A percentile compares a stretch with the other conserved stretches of the same genome.
Evolutionary conservation across 2,797 vertebrate species (phyloP).

Genomic region (Oryzias sinensis): DNA sequence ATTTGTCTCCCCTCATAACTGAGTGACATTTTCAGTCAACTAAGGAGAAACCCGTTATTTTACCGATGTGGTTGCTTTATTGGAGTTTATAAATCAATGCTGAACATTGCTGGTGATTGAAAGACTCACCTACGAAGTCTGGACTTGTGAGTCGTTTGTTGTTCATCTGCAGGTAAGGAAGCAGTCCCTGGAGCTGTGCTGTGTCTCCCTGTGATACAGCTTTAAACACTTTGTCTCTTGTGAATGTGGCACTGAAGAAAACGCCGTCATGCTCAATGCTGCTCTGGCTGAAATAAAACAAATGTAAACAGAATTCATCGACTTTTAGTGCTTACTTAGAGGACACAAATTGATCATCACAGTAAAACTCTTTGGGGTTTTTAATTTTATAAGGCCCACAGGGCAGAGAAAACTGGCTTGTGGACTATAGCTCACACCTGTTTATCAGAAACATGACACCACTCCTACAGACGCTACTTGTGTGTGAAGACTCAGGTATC

Average conservation of each 20-base stretch:
- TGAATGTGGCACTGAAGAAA: slow-evolving; percentile 8
- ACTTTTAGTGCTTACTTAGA: background rate
- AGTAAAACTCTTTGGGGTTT: background rate
- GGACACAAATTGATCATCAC: background rate
- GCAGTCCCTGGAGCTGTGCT: slow-evolving; percentile 30
- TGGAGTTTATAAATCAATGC: background rate
- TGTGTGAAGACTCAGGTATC: background rate
- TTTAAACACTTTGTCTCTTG: slow-evolving; percentile 42
- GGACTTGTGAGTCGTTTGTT: slow-evolving; percentile 33
- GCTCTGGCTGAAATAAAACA: slow-evolving; percentile 7
- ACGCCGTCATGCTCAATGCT: fast-evolving
- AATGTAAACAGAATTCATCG: background rate
- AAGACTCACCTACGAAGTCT: slow-evolving; percentile 46
- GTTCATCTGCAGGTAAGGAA: slow-evolving; percentile 26
- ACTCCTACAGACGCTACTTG: slow-evolving; percentile 2
- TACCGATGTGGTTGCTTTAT: too few relatives aligned
- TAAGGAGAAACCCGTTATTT: too few relatives aligned
- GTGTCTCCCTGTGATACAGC: slow-evolving; percentile 45
- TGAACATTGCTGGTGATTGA: too few relatives aligned
- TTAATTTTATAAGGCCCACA: background rate
- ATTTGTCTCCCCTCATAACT: too few relatives aligned
- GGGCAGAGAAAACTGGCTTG: background rate
- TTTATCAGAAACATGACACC: slow-evolving; percentile 3
- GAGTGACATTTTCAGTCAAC: too few relatives aligned
- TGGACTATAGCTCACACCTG: background rate